Percentiles rank a stretch among this genome's conserved stretches.
These are phyloP conservation scores for Mormyrus hasselquistii DNA, from an alignment of 2,797 vertebrate genomes.

Conservation along the genomic window DNA sequence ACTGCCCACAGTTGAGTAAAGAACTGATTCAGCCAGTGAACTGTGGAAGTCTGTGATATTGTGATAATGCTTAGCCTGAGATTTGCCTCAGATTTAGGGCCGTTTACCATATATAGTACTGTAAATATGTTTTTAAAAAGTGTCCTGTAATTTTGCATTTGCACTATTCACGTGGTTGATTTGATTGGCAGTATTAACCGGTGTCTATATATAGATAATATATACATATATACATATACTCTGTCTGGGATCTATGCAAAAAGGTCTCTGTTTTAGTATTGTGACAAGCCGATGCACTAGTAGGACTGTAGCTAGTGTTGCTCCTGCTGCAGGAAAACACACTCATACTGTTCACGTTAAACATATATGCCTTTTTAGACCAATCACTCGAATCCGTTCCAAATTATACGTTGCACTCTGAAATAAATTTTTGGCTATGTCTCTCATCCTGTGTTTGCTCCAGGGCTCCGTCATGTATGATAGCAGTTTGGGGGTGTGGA, in stretches of 20 bases:
- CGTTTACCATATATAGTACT: neutral
- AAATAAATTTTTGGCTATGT: neutral
- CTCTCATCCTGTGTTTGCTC: neutral
- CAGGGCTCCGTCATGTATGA: constrained; percentile 18
- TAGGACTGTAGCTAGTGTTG: neutral
- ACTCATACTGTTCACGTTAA: neutral
- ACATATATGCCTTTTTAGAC: neutral
- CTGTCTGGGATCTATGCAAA: neutral
- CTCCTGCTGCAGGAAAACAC: neutral
- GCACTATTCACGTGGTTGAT: neutral
- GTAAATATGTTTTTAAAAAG: neutral
- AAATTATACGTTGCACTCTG: neutral
- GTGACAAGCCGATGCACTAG: neutral
- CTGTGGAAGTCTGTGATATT: neutral
- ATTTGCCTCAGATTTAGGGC: neutral
- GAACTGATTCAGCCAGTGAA: neutral
- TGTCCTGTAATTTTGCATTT: neutral
- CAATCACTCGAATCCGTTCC: neutral
- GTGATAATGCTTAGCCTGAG: neutral
- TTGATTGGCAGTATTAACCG: neutral
- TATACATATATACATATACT: neutral
- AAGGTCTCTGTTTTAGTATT: neutral
- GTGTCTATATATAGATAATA: neutral
- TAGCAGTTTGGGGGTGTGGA: neutral
- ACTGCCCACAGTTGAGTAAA: neutral